Percentiles rank a stretch among this genome's conserved stretches.
Evolutionary conservation across 2,797 vertebrate species (phyloP).

Genomic region (Jordanella pulchra): DNA sequence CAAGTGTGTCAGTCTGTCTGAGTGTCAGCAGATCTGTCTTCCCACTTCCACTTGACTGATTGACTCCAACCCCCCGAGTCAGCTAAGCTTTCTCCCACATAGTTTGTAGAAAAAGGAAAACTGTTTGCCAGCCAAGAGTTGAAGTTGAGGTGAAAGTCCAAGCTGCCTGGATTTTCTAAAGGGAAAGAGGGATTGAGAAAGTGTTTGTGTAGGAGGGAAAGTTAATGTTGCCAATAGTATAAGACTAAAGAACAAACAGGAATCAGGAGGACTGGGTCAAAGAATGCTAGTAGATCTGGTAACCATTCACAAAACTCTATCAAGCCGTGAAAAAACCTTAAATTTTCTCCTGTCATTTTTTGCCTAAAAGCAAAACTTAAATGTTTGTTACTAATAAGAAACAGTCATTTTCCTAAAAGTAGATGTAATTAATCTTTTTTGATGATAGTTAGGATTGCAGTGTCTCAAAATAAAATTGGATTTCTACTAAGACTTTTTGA

Average conservation of each 20-base stretch:
- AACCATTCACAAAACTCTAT: constrained; percentile 38
- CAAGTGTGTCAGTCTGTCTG: constrained; percentile 66
- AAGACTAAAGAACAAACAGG: constrained; percentile 43
- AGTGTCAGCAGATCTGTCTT: constrained; percentile 71
- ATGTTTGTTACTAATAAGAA: neutral
- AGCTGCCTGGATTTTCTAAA: constrained; percentile 48
- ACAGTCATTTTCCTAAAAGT: neutral
- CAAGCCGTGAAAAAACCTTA: neutral
- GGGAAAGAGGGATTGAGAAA: constrained; percentile 33
- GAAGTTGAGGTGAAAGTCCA: constrained; percentile 68
- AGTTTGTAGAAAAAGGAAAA: constrained; percentile 22
- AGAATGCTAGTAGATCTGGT: constrained; percentile 42
- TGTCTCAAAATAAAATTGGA: neutral
- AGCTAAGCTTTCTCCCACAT: constrained; percentile 52
- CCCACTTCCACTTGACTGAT: constrained; percentile 66
- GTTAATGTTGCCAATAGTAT: constrained; percentile 48
- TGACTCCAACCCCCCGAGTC: constrained; percentile 60
- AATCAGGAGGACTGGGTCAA: constrained; percentile 38
- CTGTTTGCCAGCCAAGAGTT: constrained; percentile 65
- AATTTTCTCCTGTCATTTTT: neutral
- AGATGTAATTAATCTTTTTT: neutral
- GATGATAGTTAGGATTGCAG: neutral
- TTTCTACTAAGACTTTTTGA: neutral
- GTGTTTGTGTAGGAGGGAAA: constrained; percentile 27
- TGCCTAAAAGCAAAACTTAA: neutral